Evolutionary conservation across 2,797 vertebrate species (phyloP), one percentile per base, ranked within the genome.

Genomic region (Onychomys arenicola): DNA sequence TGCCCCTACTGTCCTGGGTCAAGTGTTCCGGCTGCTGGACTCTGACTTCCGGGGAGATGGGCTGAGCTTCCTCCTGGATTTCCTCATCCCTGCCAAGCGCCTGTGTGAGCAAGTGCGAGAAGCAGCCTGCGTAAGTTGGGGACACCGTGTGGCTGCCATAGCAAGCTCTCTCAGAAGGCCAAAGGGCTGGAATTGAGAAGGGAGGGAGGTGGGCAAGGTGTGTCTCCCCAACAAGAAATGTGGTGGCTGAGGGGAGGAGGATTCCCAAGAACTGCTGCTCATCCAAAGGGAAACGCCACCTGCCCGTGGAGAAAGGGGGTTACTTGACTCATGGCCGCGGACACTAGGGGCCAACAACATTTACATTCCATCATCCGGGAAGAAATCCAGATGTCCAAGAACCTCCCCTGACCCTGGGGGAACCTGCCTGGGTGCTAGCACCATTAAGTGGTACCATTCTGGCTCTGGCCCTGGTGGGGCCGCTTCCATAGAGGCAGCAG

Each of bases 81-180:
- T 99, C 98, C 99, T 99, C 96, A 99, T 99, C 97, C 99, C 99
- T 0, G 98, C 99, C 98, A 99, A 99, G 98, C 99, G 99, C 92
- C 98, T 99, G 95, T 99, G 99, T 95, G 99, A 99, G 97, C 99
- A 99, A 57, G 98, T 99, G 87, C 99, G 99, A 27, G 99, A 99
- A 97, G 99, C 99, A 0, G 99, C 99, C 93, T 99, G 99, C 1
- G 99, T 99, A 98, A 99, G 99, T 99, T 16, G 3, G 0, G 10
- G 3, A 25, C 32, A 52, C 13, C 0, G 5, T 2, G 7, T 77
- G 46, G 23, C 19, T 3, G 73, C 71, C 63, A 25, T 3, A 25
- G n/a, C 21, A 3, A 32, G 40, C 49, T 89, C 32, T 82, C 57
- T 19, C 78, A 34, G 73, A 84, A 78, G 65, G 43, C 21, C 34